Evolutionary conservation across 1,140 invertebrate species (phyloP).

Genomic region (Dendrolimus kikuchii): DNA sequence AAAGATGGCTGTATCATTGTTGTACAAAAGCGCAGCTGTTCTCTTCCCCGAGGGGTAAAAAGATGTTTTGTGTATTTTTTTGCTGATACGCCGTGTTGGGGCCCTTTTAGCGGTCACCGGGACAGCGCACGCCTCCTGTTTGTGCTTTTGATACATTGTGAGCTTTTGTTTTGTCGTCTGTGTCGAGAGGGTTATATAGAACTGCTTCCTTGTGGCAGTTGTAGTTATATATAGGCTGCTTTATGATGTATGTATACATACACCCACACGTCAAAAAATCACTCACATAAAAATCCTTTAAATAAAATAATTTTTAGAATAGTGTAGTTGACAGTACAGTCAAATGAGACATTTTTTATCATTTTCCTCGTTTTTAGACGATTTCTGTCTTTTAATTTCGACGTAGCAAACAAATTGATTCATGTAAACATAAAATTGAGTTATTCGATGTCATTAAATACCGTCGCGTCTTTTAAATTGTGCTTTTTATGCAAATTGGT

Average conservation of each 20-base stretch:
- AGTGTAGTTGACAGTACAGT: too few relatives aligned
- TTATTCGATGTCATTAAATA: too few relatives aligned
- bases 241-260: background rate
- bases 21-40: constrained; percentile 63
- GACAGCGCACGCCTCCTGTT: constrained; percentile 41
- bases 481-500: too few relatives aligned
- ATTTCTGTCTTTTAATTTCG: too few relatives aligned
- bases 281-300: too few relatives aligned
- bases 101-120: constrained; percentile 62
- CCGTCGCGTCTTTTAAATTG: too few relatives aligned
- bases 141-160: constrained; percentile 43
- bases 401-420: too few relatives aligned
- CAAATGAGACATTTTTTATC: too few relatives aligned
- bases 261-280: too few relatives aligned
- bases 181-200: background rate
- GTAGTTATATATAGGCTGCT: constrained; percentile 11
- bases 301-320: too few relatives aligned
- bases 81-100: constrained; percentile 32
- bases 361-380: too few relatives aligned
- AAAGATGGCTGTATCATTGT: constrained; percentile 65
- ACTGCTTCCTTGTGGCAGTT: constrained; percentile 3
- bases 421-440: too few relatives aligned
- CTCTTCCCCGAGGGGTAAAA: constrained; percentile 61
- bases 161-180: constrained; percentile 14
- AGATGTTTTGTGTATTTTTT: constrained; percentile 56